Conservation (phyloP, 2,113 vertebrate genomes). For the Panthera tigris region DNA sequence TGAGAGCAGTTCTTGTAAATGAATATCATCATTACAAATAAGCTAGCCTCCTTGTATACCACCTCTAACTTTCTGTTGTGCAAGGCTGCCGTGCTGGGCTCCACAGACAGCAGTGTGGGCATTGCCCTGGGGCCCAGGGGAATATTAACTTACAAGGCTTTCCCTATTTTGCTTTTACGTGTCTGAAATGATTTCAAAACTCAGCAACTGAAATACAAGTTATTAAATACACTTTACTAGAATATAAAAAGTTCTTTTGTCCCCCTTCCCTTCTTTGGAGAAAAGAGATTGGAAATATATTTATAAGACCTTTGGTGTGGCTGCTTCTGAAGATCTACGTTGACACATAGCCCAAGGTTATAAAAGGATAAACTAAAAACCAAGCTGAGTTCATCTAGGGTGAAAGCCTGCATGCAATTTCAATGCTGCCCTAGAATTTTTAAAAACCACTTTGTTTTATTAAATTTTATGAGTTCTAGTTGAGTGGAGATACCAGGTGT, state of each 20-base stretch:
- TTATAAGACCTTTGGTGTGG: not conserved
- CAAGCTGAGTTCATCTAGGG: not conserved
- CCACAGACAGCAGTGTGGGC: slow-evolving; percentile 43
- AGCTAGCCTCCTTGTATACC: not conserved
- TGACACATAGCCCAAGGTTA: not conserved
- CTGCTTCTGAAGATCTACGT: not conserved
- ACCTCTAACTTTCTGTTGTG: slow-evolving; percentile 27
- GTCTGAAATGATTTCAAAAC: slow-evolving; percentile 75
- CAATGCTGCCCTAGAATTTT: not conserved
- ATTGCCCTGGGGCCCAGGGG: slow-evolving; percentile 54
- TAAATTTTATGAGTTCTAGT: not conserved
- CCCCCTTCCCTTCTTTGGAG: not conserved
- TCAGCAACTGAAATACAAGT: slow-evolving; percentile 55
- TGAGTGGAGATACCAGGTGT: not conserved
- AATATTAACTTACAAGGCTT: slow-evolving; percentile 73
- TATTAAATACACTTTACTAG: slow-evolving; percentile 62
- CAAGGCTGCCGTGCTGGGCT: not conserved
- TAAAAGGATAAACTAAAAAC: slow-evolving; percentile 1
- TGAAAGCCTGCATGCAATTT: not conserved
- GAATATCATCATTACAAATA: slow-evolving; percentile 72
- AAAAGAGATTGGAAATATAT: not conserved
- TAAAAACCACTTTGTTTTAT: not conserved
- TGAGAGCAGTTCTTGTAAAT: slow-evolving; percentile 67
- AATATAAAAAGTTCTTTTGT: not conserved
- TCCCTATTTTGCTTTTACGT: slow-evolving; percentile 73